phyloP scores from a whole-genome alignment of 2,113 vertebrate species.

The Malaclemys terrapin region DNA sequence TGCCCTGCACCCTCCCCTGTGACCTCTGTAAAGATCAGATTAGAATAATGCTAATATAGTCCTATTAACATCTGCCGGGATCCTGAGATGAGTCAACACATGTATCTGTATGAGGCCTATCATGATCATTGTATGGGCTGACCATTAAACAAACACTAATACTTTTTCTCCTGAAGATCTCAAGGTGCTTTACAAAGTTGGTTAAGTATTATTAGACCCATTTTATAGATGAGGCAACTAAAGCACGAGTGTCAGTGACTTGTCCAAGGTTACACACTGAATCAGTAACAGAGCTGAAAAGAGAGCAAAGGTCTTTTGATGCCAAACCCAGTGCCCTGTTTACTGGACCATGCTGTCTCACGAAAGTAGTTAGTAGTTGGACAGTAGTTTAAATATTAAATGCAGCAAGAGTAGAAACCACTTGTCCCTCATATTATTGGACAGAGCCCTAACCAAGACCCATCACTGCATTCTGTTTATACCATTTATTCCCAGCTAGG shows the following conservation, averaged over 20 bases:
- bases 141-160: neutral
- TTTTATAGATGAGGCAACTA: conserved; percentile 9
- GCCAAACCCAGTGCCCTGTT: neutral
- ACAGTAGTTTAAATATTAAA: neutral
- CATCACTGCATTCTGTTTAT: neutral
- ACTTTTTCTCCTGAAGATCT: neutral
- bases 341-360: neutral
- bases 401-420: neutral
- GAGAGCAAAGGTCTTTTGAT: neutral
- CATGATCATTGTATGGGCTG: neutral
- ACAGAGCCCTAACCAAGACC: neutral
- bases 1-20: neutral
- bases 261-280: neutral
- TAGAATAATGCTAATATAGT: neutral
- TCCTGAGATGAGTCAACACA: neutral
- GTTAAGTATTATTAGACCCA: neutral
- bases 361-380: neutral
- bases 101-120: neutral
- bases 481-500: neutral
- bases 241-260: neutral
- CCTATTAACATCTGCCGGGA: neutral
- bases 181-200: neutral
- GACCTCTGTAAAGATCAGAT: neutral
- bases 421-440: neutral
- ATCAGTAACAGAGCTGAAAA: neutral